Evolutionary conservation across 2,113 vertebrate species (phyloP), one percentile per base, ranked within the genome.

Genomic region (Lophius piscatorius): DNA sequence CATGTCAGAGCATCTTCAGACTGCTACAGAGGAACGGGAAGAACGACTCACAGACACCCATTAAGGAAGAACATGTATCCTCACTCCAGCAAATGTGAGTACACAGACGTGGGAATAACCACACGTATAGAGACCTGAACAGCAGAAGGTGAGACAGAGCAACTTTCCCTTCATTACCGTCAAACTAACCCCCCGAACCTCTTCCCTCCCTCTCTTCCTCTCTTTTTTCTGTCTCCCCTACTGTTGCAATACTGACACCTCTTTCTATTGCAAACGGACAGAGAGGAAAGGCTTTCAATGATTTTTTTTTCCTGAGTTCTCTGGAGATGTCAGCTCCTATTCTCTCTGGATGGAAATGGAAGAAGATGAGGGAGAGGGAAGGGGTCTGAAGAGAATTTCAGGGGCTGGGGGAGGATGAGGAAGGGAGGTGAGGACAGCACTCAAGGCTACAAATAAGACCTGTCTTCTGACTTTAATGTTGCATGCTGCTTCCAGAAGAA

Each of bases 321-420:
- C 57, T 77, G 61, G 79, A 82, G 78, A 75, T 79, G 80, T 82
- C 82, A 77, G 69, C 41, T 78, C 66, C 78, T 63, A 70, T 84
- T 86, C 74, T 79, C 74, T 74, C 48, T 54, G 33, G 63, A 40
- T 63, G 48, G 42, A 65, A 66, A 63, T 62, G 48, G 48, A 76
- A 66, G 47, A 52, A n/a, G 57, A 56, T 29, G 39, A 60, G 64
- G 33, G 63, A 60, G 63, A 61, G 47, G 54, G 51, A 51, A 50
- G 29, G 44, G 59, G 59, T 52, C 31, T 76, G 74, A 63, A 40
- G 72, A 83, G 71, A 71, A 76, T 80, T 85, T 83, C 55, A 60
- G 40, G 70, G 54, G 60, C 34, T 66, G 35, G 46, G 52, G 34
- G 63, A 44, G 21, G 13, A 33, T 23, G 9, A 33, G 9, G 31